A percentile compares a stretch with the other conserved stretches of the same genome.
Evolutionary conservation across 2,797 vertebrate species (phyloP).

Genomic region (Silurus lanzhouensis): DNA sequence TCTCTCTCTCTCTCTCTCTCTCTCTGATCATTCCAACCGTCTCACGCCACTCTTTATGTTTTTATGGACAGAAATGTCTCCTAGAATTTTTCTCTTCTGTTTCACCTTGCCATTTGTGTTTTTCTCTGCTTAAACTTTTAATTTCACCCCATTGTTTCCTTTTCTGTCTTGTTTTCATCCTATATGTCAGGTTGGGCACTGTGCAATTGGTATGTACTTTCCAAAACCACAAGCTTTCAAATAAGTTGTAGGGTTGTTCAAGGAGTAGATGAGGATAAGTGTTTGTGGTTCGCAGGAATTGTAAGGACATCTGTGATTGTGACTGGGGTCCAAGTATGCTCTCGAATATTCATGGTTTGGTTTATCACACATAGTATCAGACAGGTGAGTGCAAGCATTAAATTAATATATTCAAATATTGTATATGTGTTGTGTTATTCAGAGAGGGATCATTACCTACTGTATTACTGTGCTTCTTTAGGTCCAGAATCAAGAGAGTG

Average conservation of each 20-base stretch:
- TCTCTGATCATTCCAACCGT: too few relatives aligned
- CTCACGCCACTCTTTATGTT: neutral
- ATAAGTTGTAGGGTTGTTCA: neutral
- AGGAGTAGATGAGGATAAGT: neutral
- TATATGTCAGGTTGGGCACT: slow-evolving; percentile 90
- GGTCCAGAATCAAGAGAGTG: slow-evolving; percentile 98
- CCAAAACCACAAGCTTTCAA: neutral
- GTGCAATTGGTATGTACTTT: slow-evolving; percentile 90
- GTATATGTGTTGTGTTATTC: neutral
- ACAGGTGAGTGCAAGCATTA: slow-evolving; percentile 76
- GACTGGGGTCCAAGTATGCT: slow-evolving; percentile 98
- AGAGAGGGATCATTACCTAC: neutral
- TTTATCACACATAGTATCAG: slow-evolving; percentile 94
- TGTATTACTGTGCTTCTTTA: slow-evolving; percentile 56
- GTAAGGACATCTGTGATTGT: slow-evolving; percentile 97
- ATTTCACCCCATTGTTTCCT: neutral
- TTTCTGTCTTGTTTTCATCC: neutral
- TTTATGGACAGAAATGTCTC: too few relatives aligned
- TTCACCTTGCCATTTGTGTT: neutral
- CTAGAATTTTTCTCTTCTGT: too few relatives aligned
- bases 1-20: neutral
- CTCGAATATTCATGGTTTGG: slow-evolving; percentile 99
- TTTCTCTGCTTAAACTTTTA: neutral
- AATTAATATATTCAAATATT: neutral
- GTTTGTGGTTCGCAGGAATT: slow-evolving; percentile 83